These are phyloP conservation scores for Dasypolia templi DNA, from an alignment of 2,888 invertebrate species.

Conservation along the genomic window DNA sequence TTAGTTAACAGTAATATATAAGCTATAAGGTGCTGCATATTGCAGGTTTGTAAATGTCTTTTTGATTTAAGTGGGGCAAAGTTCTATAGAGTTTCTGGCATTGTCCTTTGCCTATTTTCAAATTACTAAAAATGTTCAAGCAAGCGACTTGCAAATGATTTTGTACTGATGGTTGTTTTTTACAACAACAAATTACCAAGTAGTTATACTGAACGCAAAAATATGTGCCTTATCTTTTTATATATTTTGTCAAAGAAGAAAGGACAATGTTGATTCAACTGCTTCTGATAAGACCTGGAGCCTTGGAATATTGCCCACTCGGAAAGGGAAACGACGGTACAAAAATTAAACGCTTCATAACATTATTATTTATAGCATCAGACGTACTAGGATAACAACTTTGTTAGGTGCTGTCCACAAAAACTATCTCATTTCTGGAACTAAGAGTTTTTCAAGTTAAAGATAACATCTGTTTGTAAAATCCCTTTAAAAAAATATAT, in stretches of 20 bases:
- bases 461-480: not conserved
- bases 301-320: slow-evolving; percentile 39
- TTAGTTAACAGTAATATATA: too few relatives aligned
- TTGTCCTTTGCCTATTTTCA: not conserved
- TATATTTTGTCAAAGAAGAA: slow-evolving; percentile 16
- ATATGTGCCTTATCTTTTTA: slow-evolving; percentile 21
- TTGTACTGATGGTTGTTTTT: not conserved
- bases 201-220: slow-evolving; percentile 10
- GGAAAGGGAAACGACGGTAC: slow-evolving; percentile 24
- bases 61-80: too few relatives aligned
- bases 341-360: slow-evolving; percentile 32
- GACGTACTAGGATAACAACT: slow-evolving; percentile 29
- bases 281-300: slow-evolving; percentile 25
- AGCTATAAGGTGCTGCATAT: too few relatives aligned
- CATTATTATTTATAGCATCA: slow-evolving; percentile 27
- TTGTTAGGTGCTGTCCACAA: slow-evolving; percentile 1
- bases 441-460: not conserved
- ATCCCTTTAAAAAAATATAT: not conserved
- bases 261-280: slow-evolving; percentile 30
- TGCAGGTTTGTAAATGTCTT: too few relatives aligned
- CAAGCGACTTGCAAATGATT: not conserved
- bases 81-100: too few relatives aligned
- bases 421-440: slow-evolving; percentile 9
- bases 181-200: not conserved
- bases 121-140: not conserved